These are phyloP conservation scores for Drosophila quinaria DNA, from an alignment of 2,888 invertebrate species.

Conservation along the genomic window DNA sequence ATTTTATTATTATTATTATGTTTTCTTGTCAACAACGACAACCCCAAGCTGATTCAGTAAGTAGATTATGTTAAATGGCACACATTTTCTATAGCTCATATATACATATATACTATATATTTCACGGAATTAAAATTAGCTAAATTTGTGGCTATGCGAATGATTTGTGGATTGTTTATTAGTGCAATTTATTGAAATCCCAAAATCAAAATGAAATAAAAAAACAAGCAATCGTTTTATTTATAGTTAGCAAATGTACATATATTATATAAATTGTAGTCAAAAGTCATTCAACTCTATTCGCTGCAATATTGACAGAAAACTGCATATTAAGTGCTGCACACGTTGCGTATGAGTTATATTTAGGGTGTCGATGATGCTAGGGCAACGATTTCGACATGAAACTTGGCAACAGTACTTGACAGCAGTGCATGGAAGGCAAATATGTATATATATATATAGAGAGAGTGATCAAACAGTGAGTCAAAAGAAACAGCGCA, in stretches of 20 bases:
- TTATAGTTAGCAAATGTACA: slow-evolving; percentile 5
- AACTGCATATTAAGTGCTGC: slow-evolving; percentile 33
- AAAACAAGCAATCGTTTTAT: neutral
- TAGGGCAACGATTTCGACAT: slow-evolving; percentile 18
- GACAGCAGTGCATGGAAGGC: slow-evolving; percentile 11
- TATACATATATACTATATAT: slow-evolving; percentile 8
- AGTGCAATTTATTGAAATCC: slow-evolving; percentile 28
- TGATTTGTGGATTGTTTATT: slow-evolving; percentile 49
- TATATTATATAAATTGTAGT: slow-evolving; percentile 12
- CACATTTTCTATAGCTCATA: slow-evolving; percentile 34
- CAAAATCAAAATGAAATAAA: slow-evolving; percentile 28
- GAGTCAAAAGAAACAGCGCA: slow-evolving; percentile 15
- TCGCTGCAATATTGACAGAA: slow-evolving; percentile 25
- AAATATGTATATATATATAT: neutral
- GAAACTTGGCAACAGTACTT: slow-evolving; percentile 34
- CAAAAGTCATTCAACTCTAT: slow-evolving; percentile 71
- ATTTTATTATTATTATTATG: slow-evolving; percentile 6
- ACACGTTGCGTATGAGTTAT: slow-evolving; percentile 67
- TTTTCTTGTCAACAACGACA: slow-evolving; percentile 38
- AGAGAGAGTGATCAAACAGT: slow-evolving; percentile 1
- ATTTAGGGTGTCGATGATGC: slow-evolving; percentile 28
- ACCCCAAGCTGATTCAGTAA: slow-evolving; percentile 17
- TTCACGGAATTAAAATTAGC: slow-evolving; percentile 6
- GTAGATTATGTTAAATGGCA: slow-evolving; percentile 38
- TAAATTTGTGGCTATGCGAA: slow-evolving; percentile 24